Evolutionary conservation across 2,888 invertebrate species (phyloP), one percentile per base, ranked within the genome.

Genomic region (Cephus nigrinus): DNA sequence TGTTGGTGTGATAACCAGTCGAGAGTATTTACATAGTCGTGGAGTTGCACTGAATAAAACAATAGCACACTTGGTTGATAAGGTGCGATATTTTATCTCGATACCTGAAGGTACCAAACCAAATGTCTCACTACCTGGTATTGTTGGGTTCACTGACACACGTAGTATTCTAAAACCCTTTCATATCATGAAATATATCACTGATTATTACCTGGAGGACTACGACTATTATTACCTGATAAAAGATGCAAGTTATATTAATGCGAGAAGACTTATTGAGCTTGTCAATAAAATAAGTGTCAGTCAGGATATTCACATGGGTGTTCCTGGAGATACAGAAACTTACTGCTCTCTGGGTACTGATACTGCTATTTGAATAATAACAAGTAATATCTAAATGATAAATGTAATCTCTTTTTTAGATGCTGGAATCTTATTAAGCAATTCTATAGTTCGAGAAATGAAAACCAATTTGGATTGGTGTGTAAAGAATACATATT

Each of bases 171-270:
- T 97, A 30, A 94, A 96, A 84, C 97, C 97, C 0, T 97, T 98
- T 91, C 97, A 97, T 89, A 95, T 96, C 32, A 93, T 98, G 73
- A 97, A 97, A 90, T 98, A 98, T 90, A 95, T 98, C 15, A 95
- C 95, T 0, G 98, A 98, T 86, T 97, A 97, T 90, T 97, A 96
- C 92, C 92, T 96, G 68, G 96, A 98, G 86, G 96, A 96, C 85
- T 99, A 96, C 91, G 98, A 99, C 92, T 99, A 97, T 92, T 98
- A 98, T 92, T 96, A 97, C 90, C 93, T 99, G 75, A 94, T 96
- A 74, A 95, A 96, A 72, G 99, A 99, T 91, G 93, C 94, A 11
- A 95, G 96, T 1, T 99, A 96, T 90, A 93, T 99, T 76, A 96
- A 98, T 90, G 96, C 96, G 0, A 94, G 96, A 73, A 94, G 94